phyloP scores from a whole-genome alignment of 1,140 invertebrate genomes.

The Tetramorium simillimum region DNA sequence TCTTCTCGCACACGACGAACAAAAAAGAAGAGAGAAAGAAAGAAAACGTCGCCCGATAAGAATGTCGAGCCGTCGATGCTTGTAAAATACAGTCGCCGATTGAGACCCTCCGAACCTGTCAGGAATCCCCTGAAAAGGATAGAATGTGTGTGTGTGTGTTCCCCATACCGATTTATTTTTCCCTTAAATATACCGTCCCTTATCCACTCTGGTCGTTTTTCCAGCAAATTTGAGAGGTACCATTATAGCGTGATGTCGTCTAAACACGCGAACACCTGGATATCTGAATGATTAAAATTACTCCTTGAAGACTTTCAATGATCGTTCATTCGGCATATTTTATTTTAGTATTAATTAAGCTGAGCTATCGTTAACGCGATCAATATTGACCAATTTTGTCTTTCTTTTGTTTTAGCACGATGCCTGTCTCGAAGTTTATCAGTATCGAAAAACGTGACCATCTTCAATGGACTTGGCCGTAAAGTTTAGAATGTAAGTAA shows the following conservation, averaged over 20 bases:
- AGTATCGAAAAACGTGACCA: not conserved
- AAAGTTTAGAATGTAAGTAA: slow-evolving; percentile 22
- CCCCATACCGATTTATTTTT: slow-evolving; percentile 11
- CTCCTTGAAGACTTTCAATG: not conserved
- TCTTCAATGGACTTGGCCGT: slow-evolving; percentile 10
- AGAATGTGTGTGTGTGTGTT: not conserved
- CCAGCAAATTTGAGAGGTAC: not conserved
- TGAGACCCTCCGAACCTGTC: slow-evolving; percentile 18
- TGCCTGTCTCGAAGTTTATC: not conserved
- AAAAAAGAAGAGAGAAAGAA: not conserved
- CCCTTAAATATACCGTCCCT: not conserved
- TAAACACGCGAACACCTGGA: not conserved
- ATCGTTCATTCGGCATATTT: not conserved
- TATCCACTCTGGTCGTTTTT: not conserved
- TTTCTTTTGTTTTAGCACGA: slow-evolving; percentile 34
- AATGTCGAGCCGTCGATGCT: not conserved
- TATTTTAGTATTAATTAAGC: not conserved
- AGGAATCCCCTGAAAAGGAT: not conserved
- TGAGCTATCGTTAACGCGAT: not conserved
- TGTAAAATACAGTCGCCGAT: slow-evolving; percentile 45
- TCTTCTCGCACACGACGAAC: not conserved
- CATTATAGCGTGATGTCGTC: not conserved
- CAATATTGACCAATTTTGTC: slow-evolving; percentile 7
- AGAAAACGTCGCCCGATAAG: not conserved
- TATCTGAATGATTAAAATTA: not conserved